Conservation (phyloP, 2,888 invertebrate genomes). For the Melipona beecheii region DNA sequence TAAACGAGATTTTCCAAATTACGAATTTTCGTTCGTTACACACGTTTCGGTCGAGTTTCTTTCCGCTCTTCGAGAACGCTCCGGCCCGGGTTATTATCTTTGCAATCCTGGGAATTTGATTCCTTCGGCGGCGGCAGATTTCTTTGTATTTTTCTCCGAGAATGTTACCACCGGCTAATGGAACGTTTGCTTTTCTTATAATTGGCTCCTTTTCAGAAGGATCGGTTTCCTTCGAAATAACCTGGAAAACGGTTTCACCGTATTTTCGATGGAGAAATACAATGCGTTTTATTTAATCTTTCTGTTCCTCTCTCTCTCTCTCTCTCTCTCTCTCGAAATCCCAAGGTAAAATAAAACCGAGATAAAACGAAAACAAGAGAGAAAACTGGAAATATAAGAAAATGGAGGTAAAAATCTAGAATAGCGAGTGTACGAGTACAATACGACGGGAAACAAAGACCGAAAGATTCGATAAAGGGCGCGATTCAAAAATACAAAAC, state of each 20-base stretch:
- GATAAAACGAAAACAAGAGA: no score
- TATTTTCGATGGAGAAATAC: no score
- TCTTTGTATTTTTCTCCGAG: background rate
- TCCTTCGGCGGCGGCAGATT: background rate
- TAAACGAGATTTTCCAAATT: conserved; percentile 11
- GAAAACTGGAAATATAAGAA: no score
- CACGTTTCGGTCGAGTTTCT: background rate
- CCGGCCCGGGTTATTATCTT: background rate
- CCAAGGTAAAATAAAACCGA: no score
- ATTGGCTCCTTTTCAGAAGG: background rate
- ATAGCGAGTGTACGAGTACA: background rate
- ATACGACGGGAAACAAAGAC: background rate
- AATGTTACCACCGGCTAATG: background rate
- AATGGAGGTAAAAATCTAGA: background rate
- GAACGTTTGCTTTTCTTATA: background rate
- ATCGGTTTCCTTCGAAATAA: background rate
- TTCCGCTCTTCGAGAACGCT: background rate
- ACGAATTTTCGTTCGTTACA: background rate
- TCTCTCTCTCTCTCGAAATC: no score
- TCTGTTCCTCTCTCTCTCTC: no score
- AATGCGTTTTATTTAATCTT: no score
- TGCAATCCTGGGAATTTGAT: background rate
- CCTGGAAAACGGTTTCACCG: no score
- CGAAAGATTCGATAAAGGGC: background rate
- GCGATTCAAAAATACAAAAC: background rate